Conservation (phyloP, 2,888 invertebrate species). For the Helobdella robusta region DNA sequence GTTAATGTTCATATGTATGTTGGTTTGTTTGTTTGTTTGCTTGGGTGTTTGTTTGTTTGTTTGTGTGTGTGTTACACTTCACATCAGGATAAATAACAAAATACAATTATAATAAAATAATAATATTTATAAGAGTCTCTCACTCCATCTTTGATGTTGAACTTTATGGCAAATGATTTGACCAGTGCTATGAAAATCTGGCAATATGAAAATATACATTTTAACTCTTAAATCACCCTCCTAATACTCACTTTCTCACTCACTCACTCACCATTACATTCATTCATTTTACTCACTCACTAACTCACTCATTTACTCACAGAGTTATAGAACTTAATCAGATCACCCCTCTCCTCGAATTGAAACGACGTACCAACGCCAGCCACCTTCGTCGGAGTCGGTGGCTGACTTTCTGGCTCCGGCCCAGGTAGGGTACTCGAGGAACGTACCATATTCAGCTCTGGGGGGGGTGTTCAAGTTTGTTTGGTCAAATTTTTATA, state of each 20-base stretch:
- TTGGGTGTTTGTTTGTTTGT: not conserved
- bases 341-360: slow-evolving; percentile 63
- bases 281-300: not conserved
- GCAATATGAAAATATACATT: too few species aligned
- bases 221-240: too few species aligned
- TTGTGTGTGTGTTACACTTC: not conserved
- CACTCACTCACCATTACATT: not conserved
- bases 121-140: not conserved
- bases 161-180: slow-evolving; percentile 66
- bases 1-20: too few species aligned
- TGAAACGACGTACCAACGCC: slow-evolving; percentile 52
- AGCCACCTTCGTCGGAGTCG: slow-evolving; percentile 56
- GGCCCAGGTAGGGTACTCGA: slow-evolving; percentile 52
- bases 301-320: slow-evolving; percentile 39
- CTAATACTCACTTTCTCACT: too few species aligned
- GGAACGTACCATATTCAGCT: slow-evolving; percentile 41
- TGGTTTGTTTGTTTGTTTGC: not conserved
- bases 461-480: not conserved
- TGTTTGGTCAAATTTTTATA: too few species aligned
- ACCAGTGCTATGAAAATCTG: slow-evolving; percentile 69
- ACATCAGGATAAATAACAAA: not conserved
- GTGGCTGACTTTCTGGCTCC: slow-evolving; percentile 53
- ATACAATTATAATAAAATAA: not conserved
- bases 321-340: slow-evolving; percentile 84
- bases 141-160: slow-evolving; percentile 51